These are phyloP conservation scores for Drosophila glabriapex DNA, from an alignment of 2,888 invertebrate genomes.

Conservation along the genomic window DNA sequence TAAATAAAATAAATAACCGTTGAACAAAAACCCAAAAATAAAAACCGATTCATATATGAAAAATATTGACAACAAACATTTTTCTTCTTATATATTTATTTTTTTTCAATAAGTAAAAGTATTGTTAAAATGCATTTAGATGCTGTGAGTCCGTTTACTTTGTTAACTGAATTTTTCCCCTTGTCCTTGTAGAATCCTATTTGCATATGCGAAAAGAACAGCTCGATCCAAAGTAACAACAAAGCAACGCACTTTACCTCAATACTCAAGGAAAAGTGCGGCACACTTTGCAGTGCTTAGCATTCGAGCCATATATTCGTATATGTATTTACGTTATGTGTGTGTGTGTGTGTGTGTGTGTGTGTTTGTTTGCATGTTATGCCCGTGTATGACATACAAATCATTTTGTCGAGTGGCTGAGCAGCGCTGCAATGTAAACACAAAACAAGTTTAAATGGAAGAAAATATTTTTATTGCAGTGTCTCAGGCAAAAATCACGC, in stretches of 20 bases:
- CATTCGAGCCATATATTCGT: constrained; percentile 33
- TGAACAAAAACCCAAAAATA: background rate
- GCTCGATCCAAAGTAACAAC: constrained; percentile 46
- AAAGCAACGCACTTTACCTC: constrained; percentile 74
- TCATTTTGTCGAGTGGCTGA: constrained; percentile 68
- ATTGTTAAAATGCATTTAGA: constrained; percentile 15
- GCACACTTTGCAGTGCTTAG: constrained; percentile 68
- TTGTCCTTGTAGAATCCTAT: constrained; percentile 72
- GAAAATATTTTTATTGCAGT: constrained; percentile 37
- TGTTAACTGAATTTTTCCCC: constrained; percentile 37
- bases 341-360: background rate
- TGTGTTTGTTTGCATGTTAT: constrained; percentile 25
- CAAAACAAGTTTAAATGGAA: constrained; percentile 41
- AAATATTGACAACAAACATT: background rate
- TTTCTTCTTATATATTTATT: background rate
- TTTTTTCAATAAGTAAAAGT: background rate
- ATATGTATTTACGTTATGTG: background rate
- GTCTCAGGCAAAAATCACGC: constrained; percentile 2
- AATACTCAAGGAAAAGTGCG: constrained; percentile 72
- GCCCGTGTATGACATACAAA: constrained; percentile 68
- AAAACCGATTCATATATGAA: background rate
- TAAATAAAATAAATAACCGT: background rate
- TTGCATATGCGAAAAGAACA: constrained; percentile 71
- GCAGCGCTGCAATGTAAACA: constrained; percentile 41
- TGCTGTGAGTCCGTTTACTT: constrained; percentile 19